phyloP scores from a whole-genome alignment of 2,113 vertebrate genomes.

The Aspidoscelis tigris region DNA sequence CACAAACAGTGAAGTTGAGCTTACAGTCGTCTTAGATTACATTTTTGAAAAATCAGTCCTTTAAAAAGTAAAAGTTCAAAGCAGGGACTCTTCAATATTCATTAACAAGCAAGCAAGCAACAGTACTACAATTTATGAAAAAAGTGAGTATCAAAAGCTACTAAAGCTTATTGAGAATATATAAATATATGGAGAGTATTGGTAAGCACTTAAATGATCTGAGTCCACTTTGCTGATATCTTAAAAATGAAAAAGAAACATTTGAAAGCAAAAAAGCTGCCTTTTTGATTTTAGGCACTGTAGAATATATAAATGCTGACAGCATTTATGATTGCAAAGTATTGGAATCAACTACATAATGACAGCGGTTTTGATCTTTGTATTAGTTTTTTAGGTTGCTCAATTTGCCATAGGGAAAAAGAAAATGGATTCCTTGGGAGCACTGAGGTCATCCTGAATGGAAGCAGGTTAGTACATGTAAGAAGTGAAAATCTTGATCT shows the following conservation, averaged over 20 bases:
- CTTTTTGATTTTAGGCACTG: background rate
- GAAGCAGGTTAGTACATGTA: conserved; percentile 18
- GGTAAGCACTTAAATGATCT: background rate
- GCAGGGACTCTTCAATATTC: conserved; percentile 1
- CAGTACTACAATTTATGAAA: background rate
- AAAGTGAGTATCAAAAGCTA: background rate
- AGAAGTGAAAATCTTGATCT: conserved; percentile 34
- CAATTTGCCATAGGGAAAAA: conserved; percentile 1
- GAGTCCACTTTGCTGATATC: background rate
- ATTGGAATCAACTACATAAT: background rate
- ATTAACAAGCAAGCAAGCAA: background rate
- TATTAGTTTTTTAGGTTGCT: background rate
- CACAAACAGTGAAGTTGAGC: background rate
- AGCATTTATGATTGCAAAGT: background rate
- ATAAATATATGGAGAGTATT: conserved; percentile 3
- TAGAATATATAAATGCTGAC: background rate
- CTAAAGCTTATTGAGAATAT: background rate
- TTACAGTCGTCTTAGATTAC: background rate
- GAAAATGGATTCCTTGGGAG: background rate
- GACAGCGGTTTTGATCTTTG: background rate
- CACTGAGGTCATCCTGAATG: background rate
- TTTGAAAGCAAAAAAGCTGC: background rate
- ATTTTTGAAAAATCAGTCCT: background rate
- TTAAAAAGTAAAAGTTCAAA: background rate
- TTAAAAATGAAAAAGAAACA: background rate